Conservation (phyloP, 2,888 invertebrate genomes). For the Drosophila nr. perissopoda region DNA sequence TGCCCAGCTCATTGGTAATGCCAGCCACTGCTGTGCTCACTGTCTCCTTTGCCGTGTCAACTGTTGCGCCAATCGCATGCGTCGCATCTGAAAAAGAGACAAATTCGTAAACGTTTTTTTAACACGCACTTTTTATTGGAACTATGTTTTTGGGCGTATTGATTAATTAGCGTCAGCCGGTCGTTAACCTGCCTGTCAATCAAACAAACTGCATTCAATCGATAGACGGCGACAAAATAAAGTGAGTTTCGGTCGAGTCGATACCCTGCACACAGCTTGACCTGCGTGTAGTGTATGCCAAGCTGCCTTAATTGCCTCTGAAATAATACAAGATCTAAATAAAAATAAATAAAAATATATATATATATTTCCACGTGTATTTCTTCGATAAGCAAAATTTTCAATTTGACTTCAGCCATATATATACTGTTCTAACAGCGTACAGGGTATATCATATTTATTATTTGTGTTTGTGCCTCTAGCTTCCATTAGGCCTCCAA, state of each 20-base stretch:
- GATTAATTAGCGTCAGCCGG: slow-evolving; percentile 9
- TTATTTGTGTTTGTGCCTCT: background rate
- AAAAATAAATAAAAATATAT: background rate
- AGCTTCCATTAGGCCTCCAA: background rate
- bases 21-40: slow-evolving; percentile 77
- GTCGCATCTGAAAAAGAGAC: slow-evolving; percentile 67
- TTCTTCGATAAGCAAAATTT: background rate
- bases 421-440: background rate
- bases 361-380: background rate
- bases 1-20: slow-evolving; percentile 78
- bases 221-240: background rate
- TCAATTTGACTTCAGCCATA: background rate
- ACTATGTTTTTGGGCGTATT: background rate
- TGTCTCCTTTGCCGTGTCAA: slow-evolving; percentile 80
- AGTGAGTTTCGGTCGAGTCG: background rate
- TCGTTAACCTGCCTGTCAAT: slow-evolving; percentile 25
- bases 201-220: slow-evolving; percentile 20
- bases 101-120: background rate
- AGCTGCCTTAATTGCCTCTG: background rate
- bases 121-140: background rate
- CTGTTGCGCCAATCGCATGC: slow-evolving; percentile 64
- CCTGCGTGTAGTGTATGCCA: background rate
- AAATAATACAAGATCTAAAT: background rate
- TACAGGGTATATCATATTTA: background rate
- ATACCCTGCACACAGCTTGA: background rate